phyloP scores from a whole-genome alignment of 1,140 invertebrate species.

The Pollicipes pollicipes region DNA sequence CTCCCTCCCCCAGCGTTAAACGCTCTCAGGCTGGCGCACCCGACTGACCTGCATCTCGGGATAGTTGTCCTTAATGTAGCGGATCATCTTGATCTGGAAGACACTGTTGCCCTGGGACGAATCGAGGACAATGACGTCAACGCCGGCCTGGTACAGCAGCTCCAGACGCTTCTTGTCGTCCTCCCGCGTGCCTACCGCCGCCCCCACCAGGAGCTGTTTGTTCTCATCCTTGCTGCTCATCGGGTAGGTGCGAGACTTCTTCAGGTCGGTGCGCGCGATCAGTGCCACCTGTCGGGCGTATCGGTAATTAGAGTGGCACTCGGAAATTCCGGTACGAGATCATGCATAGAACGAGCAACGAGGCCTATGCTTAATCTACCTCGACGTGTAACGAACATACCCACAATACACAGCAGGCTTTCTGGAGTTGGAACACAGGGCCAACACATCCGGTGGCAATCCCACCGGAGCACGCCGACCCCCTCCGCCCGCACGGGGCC shows the following conservation, averaged over 20 bases:
- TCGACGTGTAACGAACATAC: too few relatives aligned
- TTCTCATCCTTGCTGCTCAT: constrained; percentile 94
- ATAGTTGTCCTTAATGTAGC: constrained; percentile 75
- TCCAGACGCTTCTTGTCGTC: constrained; percentile 63
- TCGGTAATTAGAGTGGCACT: too few relatives aligned
- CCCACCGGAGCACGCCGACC: too few relatives aligned
- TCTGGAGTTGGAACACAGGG: too few relatives aligned
- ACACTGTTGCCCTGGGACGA: constrained; percentile 96
- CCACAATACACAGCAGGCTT: too few relatives aligned
- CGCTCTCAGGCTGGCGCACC: too few relatives aligned
- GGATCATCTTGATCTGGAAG: constrained; percentile 92
- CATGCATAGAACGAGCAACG: too few relatives aligned
- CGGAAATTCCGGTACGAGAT: too few relatives aligned
- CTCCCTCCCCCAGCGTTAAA: too few relatives aligned
- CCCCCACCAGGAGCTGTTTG: constrained; percentile 91
- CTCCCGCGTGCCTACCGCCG: constrained; percentile 81
- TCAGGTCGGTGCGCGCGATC: constrained; percentile 93
- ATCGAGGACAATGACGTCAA: constrained; percentile 94
- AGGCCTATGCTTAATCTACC: too few relatives aligned
- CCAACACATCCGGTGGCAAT: too few relatives aligned
- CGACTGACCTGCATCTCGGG: constrained; percentile 77
- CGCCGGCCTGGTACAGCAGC: constrained; percentile 65
- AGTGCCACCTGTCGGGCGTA: constrained; percentile 41
- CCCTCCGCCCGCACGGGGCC: too few relatives aligned
- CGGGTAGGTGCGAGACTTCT: constrained; percentile 92